A percentile compares a stretch with the other conserved stretches of the same genome.
phyloP scores from a whole-genome alignment of 2,113 vertebrate genomes.

The Carollia perspicillata region DNA sequence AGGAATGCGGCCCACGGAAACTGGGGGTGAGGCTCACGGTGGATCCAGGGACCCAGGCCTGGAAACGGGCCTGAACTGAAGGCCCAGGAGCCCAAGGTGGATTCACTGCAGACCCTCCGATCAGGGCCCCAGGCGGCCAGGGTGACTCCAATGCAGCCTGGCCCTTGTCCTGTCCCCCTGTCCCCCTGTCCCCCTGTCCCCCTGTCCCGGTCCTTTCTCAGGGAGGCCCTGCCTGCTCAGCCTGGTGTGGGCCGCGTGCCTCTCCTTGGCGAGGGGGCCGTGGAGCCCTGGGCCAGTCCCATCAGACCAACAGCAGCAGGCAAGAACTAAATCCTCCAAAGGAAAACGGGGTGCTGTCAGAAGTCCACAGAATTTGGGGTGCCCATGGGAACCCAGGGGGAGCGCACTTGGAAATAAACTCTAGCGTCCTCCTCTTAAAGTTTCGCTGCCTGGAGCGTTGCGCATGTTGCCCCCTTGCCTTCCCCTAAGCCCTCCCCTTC shows the following conservation, averaged over 20 bases:
- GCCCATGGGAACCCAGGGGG: background rate
- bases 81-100: background rate
- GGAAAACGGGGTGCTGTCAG: background rate
- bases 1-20: background rate
- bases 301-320: background rate
- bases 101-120: background rate
- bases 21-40: background rate
- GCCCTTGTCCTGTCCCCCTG: too few relatives aligned
- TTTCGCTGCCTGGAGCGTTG: background rate
- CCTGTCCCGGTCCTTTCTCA: background rate
- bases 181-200: too few relatives aligned
- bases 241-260: background rate
- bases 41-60: background rate
- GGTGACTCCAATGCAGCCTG: too few relatives aligned
- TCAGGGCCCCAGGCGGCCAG: fast-evolving
- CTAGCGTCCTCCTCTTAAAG: background rate
- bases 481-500: too few relatives aligned
- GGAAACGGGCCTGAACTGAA: background rate
- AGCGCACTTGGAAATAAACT: background rate
- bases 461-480: too few relatives aligned
- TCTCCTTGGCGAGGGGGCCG: background rate
- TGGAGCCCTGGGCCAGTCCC: background rate
- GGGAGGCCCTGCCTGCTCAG: background rate
- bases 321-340: background rate
- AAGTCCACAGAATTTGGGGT: background rate